These are phyloP conservation scores for Rhegmatorhina hoffmannsi DNA, from an alignment of 2,113 vertebrate genomes.

Conservation along the genomic window DNA sequence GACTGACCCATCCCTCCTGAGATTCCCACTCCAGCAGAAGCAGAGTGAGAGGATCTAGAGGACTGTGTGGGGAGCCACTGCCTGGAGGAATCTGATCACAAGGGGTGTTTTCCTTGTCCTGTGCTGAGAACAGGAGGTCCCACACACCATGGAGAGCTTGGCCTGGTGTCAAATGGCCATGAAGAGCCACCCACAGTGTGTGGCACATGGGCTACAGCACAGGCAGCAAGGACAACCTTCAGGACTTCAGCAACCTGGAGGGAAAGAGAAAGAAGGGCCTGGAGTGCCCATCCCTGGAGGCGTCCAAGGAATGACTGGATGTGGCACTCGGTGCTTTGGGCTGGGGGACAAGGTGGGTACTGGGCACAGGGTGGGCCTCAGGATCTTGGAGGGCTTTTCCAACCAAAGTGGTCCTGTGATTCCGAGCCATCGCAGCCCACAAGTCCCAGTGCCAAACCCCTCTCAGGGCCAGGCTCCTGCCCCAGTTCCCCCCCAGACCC, in stretches of 20 bases:
- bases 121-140: background rate
- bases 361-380: background rate
- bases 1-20: background rate
- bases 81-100: background rate
- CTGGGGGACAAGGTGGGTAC: background rate
- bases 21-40: background rate
- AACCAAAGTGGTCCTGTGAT: background rate
- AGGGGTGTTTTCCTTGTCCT: background rate
- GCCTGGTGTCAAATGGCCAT: background rate
- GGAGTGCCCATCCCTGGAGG: background rate
- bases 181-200: background rate
- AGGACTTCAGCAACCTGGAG: background rate
- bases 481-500: background rate
- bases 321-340: background rate
- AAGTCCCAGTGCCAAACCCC: background rate
- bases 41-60: background rate
- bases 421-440: background rate
- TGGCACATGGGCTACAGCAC: background rate
- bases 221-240: background rate
- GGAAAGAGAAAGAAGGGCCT: background rate
- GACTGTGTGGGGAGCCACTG: background rate
- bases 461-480: background rate
- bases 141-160: background rate
- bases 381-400: background rate
- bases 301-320: background rate